phyloP scores from a whole-genome alignment of 2,113 vertebrate species.

The Herpailurus yagouaroundi region DNA sequence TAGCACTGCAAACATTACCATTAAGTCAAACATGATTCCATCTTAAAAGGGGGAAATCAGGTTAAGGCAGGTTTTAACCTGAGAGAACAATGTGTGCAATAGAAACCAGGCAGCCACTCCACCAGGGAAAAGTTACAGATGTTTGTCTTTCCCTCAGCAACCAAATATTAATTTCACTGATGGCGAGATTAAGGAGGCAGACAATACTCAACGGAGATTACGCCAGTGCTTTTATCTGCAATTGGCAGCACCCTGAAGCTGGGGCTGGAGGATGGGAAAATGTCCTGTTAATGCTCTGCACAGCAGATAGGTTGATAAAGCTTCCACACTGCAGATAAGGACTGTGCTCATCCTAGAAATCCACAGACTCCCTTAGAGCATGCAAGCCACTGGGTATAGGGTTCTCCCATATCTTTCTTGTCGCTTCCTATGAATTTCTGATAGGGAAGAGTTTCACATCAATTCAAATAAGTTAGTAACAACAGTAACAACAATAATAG shows the following conservation, averaged over 20 bases:
- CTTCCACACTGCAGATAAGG: background rate
- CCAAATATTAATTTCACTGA: slow-evolving; percentile 65
- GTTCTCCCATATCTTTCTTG: background rate
- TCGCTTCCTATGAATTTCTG: background rate
- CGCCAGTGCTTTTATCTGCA: slow-evolving; percentile 12
- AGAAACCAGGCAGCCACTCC: slow-evolving; percentile 21
- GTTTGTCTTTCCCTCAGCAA: slow-evolving; percentile 28
- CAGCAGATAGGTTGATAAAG: background rate
- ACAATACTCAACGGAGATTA: background rate
- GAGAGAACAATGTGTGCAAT: slow-evolving; percentile 30
- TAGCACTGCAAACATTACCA: slow-evolving; percentile 27
- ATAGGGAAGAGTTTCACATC: background rate
- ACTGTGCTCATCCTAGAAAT: background rate
- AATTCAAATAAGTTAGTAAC: background rate
- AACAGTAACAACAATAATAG: background rate
- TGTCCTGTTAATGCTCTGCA: background rate
- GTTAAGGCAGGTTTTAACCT: slow-evolving; percentile 1
- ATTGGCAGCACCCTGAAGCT: slow-evolving; percentile 10
- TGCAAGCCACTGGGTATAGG: background rate
- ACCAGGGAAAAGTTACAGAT: background rate
- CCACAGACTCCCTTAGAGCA: background rate
- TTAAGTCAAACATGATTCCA: slow-evolving; percentile 57
- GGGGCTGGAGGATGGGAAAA: background rate
- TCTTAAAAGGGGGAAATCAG: slow-evolving; percentile 10
- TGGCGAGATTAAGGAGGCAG: background rate